Evolutionary conservation across 2,797 vertebrate species (phyloP), one percentile per base, ranked within the genome.

Genomic region (Poecilia wingei): DNA sequence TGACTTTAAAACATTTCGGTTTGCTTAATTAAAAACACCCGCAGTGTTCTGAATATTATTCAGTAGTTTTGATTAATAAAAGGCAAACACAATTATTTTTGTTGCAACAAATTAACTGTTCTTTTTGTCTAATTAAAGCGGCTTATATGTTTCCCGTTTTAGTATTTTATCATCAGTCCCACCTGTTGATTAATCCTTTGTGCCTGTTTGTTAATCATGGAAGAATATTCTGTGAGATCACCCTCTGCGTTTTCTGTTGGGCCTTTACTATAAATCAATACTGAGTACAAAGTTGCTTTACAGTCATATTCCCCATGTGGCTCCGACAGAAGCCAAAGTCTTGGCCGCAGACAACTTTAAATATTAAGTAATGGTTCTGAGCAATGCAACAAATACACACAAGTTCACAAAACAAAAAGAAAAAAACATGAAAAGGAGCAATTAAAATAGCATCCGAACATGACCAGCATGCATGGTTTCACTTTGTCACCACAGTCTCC

Each of bases 401-500:
- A 96, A 87, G 93, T 96, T 96, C 93, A 94, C 92, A 93, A 92
- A 91, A 70, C 84, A 89, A 90, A 95, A 95, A 61, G 95, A 95
- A 53, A 1, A 43, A 72, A 46, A 3, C 41, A 45, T n/a, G 13
- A 6, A 6, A 41, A 68, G 1, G 61, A 73, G 3, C 20, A 76
- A 33, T 33, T 74, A 57, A 84, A 83, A 72, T 36, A 96, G 94
- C 95, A 91, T 92, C 96, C 96, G 0, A 94, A 96, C 97, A 98
- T 96, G 97, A 96, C 97, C 97, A 97, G 97, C 98, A 98, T 97
- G 97, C 96, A 96, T 95, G 96, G 92, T 93, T 95, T 95, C 92
- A 94, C 86, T 88, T 71, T 87, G 82, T 85, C 72, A 77, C 80
- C 86, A 88, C 95, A 95, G 93, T 93, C 84, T 72, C 53, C 86